Conservation (phyloP, 2,888 invertebrate genomes). For the Hedychridium roseum region DNA sequence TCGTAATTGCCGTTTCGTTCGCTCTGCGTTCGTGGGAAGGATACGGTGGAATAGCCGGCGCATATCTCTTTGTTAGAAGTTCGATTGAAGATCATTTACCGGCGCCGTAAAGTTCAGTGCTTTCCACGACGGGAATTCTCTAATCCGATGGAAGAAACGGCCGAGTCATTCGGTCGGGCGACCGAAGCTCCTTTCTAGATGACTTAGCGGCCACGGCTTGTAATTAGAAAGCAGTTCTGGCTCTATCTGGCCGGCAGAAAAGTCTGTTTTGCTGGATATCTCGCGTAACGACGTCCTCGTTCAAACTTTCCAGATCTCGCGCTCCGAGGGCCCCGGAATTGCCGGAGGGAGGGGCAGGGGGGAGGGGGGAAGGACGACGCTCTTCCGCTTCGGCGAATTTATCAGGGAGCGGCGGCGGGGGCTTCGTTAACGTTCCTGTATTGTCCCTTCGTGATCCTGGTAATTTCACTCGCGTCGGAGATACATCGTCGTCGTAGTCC, state of each 20-base stretch:
- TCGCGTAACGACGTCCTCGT: slow-evolving; percentile 23
- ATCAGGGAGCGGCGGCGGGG: slow-evolving; percentile 27
- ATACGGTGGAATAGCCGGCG: too few species aligned
- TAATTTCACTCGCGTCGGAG: slow-evolving; percentile 22
- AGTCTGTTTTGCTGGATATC: slow-evolving; percentile 34
- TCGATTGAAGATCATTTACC: too few species aligned
- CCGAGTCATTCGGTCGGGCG: slow-evolving; percentile 32
- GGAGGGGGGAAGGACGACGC: slow-evolving; percentile 3
- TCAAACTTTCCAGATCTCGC: slow-evolving; percentile 27
- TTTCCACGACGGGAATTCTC: too few species aligned
- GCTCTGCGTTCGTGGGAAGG: too few species aligned
- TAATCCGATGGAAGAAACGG: slow-evolving; percentile 34
- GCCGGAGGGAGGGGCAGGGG: slow-evolving; percentile 7
- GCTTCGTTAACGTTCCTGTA: slow-evolving; percentile 34
- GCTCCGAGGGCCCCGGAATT: slow-evolving; percentile 3
- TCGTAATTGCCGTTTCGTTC: too few species aligned
- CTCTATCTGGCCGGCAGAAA: slow-evolving; percentile 31
- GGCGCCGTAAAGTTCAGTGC: too few species aligned
- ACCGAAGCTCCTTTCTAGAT: slow-evolving; percentile 29
- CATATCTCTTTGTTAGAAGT: too few species aligned
- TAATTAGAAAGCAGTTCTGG: slow-evolving; percentile 38
- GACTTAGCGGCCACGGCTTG: slow-evolving; percentile 16
- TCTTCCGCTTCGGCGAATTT: slow-evolving; percentile 27
- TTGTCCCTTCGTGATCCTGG: slow-evolving; percentile 14
- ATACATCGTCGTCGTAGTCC: slow-evolving; percentile 21